phyloP scores from a whole-genome alignment of 2,113 vertebrate species.

The Centropristis striata region DNA sequence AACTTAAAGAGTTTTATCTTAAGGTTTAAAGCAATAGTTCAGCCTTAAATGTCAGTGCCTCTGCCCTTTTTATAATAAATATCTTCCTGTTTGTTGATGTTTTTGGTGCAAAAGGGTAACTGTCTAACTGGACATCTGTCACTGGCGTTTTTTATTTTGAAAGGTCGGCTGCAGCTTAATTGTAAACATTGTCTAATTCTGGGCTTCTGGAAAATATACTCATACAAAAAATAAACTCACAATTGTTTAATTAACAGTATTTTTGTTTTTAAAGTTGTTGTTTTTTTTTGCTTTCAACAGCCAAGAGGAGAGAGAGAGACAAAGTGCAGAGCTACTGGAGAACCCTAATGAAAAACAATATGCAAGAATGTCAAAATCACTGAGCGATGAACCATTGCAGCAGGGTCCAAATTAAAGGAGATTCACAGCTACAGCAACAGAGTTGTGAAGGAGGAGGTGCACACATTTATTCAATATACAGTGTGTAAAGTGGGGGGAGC shows the following conservation, averaged over 20 bases:
- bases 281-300: background rate
- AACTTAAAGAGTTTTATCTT: background rate
- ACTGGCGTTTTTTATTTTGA: background rate
- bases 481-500: background rate
- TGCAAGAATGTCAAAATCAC: conserved; percentile 29
- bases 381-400: conserved; percentile 48
- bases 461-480: background rate
- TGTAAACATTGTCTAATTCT: background rate
- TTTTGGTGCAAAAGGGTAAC: background rate
- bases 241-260: background rate
- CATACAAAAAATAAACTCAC: background rate
- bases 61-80: background rate
- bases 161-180: background rate
- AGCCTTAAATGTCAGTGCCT: background rate
- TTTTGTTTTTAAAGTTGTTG: background rate
- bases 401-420: conserved; percentile 33
- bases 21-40: background rate
- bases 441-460: background rate
- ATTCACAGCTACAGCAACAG: conserved; percentile 1
- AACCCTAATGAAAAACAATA: conserved; percentile 6
- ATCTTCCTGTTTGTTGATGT: background rate
- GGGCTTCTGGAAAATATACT: background rate
- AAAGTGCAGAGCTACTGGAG: background rate
- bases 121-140: background rate
- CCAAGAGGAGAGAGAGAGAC: conserved; percentile 1